Percentiles rank a stretch among this genome's conserved stretches.
phyloP scores from a whole-genome alignment of 2,888 invertebrate species.

The Caprella mutica region DNA sequence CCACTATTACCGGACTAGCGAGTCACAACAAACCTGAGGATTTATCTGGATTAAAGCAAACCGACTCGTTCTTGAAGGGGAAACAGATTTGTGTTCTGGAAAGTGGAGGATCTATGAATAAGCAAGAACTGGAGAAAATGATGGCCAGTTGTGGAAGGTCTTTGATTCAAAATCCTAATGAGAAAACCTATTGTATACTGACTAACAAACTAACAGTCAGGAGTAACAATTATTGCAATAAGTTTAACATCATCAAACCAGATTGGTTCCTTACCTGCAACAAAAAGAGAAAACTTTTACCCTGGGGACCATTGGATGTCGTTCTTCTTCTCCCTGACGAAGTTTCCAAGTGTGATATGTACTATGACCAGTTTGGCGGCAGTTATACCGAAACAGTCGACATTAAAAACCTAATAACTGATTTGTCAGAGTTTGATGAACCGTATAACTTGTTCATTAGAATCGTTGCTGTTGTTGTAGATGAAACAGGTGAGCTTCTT shows the following conservation, averaged over 20 bases:
- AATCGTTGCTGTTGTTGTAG: too few species aligned
- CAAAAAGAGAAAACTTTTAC: constrained; percentile 16
- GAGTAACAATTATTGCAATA: constrained; percentile 12
- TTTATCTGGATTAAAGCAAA: constrained; percentile 8
- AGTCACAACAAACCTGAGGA: constrained; percentile 30
- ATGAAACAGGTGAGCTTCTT: too few species aligned
- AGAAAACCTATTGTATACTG: constrained; percentile 22
- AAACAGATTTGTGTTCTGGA: constrained; percentile 60
- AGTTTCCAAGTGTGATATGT: not conserved
- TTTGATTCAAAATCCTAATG: constrained; percentile 22
- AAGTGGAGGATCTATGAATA: constrained; percentile 41
- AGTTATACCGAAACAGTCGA: constrained; percentile 23
- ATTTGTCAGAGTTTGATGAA: too few species aligned
- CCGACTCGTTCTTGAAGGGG: constrained; percentile 48
- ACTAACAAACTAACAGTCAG: constrained; percentile 16
- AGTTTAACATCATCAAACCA: constrained; percentile 26
- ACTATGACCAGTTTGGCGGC: constrained; percentile 31
- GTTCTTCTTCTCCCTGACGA: constrained; percentile 13
- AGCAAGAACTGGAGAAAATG: constrained; percentile 50
- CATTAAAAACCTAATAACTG: too few species aligned
- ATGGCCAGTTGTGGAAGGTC: constrained; percentile 56
- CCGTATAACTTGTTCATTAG: too few species aligned
- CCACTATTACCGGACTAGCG: constrained; percentile 17
- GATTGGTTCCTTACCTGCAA: constrained; percentile 22
- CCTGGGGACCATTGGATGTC: constrained; percentile 26